Conservation (phyloP, 2,888 invertebrate genomes). For the Apodemia zela region DNA sequence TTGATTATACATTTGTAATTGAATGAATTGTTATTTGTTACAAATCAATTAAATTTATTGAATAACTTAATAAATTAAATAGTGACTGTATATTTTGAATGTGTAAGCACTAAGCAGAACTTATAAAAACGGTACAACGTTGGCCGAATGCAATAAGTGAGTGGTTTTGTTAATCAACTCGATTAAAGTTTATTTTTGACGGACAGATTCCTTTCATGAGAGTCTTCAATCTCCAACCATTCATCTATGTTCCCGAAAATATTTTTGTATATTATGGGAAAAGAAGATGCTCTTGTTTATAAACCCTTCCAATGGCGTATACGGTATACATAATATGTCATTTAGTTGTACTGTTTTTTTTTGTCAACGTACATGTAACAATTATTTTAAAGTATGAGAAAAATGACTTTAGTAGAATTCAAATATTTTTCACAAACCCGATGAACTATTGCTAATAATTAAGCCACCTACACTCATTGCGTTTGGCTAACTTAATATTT, state of each 20-base stretch:
- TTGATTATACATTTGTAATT: constrained; percentile 3
- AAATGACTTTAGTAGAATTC: too few species aligned
- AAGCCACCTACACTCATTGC: too few species aligned
- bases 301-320: too few species aligned
- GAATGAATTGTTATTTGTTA: constrained; percentile 8
- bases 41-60: constrained; percentile 10
- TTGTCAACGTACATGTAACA: too few species aligned
- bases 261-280: too few species aligned
- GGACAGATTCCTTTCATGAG: neutral
- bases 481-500: too few species aligned
- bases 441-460: too few species aligned
- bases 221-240: neutral
- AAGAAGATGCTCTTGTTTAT: too few species aligned
- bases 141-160: neutral
- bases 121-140: neutral
- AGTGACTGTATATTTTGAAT: constrained; percentile 2
- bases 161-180: neutral
- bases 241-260: neutral
- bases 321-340: too few species aligned
- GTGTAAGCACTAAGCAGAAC: neutral
- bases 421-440: too few species aligned
- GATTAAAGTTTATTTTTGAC: neutral
- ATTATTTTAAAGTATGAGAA: too few species aligned
- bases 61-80: neutral
- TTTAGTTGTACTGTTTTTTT: too few species aligned